These are phyloP conservation scores for Burhinus bistriatus DNA, from an alignment of 2,113 vertebrate genomes.

Conservation along the genomic window DNA sequence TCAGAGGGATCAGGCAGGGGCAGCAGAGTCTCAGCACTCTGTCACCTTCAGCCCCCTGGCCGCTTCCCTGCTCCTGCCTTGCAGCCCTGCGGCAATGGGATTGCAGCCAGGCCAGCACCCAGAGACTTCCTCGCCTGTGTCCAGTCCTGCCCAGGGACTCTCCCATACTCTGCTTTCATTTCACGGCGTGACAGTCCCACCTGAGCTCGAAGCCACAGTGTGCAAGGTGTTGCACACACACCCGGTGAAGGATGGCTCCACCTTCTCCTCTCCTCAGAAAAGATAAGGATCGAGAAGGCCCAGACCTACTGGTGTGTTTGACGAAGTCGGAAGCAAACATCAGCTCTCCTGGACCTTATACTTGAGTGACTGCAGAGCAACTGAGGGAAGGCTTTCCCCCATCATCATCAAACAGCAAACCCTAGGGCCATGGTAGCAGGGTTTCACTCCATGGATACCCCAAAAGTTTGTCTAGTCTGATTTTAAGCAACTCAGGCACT, in stretches of 20 bases:
- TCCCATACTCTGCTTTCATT: neutral
- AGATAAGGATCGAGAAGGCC: neutral
- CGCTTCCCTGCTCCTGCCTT: rapidly evolving
- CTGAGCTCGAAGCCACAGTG: rapidly evolving
- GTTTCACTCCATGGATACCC: neutral
- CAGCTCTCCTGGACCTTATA: neutral
- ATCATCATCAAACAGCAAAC: neutral
- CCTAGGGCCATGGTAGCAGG: rapidly evolving
- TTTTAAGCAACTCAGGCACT: neutral
- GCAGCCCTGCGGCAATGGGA: neutral
- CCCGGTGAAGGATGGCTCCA: neutral
- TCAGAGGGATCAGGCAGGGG: neutral
- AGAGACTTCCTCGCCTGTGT: rapidly evolving
- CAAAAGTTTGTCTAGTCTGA: neutral
- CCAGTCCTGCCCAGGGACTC: neutral
- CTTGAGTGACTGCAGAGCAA: neutral
- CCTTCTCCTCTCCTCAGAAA: neutral
- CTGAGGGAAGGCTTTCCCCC: neutral
- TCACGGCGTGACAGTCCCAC: rapidly evolving
- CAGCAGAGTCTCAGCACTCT: rapidly evolving
- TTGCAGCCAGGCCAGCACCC: neutral
- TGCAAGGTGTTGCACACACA: rapidly evolving
- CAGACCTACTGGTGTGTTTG: neutral
- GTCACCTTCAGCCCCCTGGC: neutral
- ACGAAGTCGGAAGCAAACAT: neutral